Conservation (phyloP, 2,797 vertebrate genomes). For the Rhynchonycteris naso region DNA sequence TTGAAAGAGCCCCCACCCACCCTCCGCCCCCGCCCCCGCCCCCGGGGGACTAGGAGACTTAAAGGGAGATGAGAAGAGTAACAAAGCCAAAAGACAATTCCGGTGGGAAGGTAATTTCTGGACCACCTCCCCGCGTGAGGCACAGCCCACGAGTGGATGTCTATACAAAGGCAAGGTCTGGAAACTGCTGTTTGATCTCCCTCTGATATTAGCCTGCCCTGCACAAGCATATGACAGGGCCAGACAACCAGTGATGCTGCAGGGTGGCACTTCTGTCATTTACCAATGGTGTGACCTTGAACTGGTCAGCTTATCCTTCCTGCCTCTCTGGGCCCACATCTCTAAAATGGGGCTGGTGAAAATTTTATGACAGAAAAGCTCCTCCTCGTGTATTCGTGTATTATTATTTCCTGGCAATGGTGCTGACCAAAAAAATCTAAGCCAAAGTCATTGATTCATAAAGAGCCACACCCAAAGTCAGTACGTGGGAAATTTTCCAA, state of each 20-base stretch:
- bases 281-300: conserved; percentile 68
- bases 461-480: conserved; percentile 73
- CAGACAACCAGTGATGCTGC: conserved; percentile 27
- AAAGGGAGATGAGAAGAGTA: conserved; percentile 61
- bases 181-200: not conserved
- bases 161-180: conserved; percentile 54
- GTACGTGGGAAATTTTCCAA: conserved; percentile 10
- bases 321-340: not conserved
- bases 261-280: not conserved
- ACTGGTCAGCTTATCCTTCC: not conserved
- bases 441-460: conserved; percentile 55
- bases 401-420: not conserved
- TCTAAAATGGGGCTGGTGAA: conserved; percentile 7
- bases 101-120: conserved; percentile 69
- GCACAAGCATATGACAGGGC: not conserved
- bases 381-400: not conserved
- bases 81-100: conserved; percentile 78
- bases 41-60: conserved; percentile 50
- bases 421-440: not conserved
- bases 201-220: not conserved
- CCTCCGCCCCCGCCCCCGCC: too few relatives aligned
- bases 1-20: conserved; percentile 24
- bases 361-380: conserved; percentile 17
- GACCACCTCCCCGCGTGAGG: conserved; percentile 80
- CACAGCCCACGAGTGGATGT: conserved; percentile 68